Base-by-base conservation (phyloP, 2,797 vertebrate species). In the Argya squamiceps region DNA sequence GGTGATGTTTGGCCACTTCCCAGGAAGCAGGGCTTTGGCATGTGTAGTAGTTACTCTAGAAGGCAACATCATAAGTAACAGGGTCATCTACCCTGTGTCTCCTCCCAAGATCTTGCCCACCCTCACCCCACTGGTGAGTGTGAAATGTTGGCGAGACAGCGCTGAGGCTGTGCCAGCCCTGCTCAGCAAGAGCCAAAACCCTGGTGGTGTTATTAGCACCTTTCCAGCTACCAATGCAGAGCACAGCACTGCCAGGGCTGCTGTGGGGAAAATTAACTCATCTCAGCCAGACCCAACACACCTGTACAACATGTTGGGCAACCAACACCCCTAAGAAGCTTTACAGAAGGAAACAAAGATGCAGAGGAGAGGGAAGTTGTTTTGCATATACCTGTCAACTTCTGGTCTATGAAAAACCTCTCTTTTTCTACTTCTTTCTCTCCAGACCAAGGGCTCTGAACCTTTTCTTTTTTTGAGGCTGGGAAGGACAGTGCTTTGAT, bases 141-240 rank as follows among this genome's bases (percentile, higher is more conserved):
- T 24, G 24, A 29, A 50, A 7, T 50, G 5, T 6, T 77, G 50
- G 30, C 2, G 10, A 64, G n/a, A 24, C 23, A 58, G 44, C 0
- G 0, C 21, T 83, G 50, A 39, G 8, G 27, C 43, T 63, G 43
- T 26, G 37, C 71, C 70, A 63, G 37, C 12, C 5, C 50, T 70
- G 43, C 56, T 63, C n/a, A 63, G 56, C 49, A 37, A n/a, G 0
- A 44, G 16, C 56, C 49, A 70, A 11, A 62, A 3, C 49, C 18
- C 3, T 11, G 11, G 2, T 13, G n/a, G n/a, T 63, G n/a, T 4
- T 44, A 34, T 0, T 4, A 70, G 2, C 58, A 34, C n/a, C 21
- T 34, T 50, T 19, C 29, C 29, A 63, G 9, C 13, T 19, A 22
- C 56, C n/a, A 16, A 0, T 22, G 14, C 49, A 34, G 2, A 39